Evolutionary conservation across 2,888 invertebrate species (phyloP), one percentile per base, ranked within the genome.

Genomic region (Copidosoma aretas): DNA sequence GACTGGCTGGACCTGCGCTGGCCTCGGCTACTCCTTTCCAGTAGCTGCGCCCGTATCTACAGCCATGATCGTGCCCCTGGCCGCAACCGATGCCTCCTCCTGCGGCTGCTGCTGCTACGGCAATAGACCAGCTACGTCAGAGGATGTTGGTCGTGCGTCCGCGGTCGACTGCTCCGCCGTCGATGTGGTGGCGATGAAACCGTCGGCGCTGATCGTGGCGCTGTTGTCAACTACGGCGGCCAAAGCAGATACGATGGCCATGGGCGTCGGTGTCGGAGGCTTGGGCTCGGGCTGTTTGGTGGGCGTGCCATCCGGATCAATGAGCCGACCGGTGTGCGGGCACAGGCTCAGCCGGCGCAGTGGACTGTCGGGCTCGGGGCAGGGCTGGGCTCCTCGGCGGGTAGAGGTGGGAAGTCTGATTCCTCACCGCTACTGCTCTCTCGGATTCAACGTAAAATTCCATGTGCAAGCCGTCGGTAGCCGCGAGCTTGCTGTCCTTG

Each of bases 301-400:
- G n/a, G n/a, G n/a, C n/a, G n/a, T n/a, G n/a, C n/a, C n/a, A n/a
- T n/a, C n/a, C n/a, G n/a, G 79, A n/a, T 84, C 79, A 25, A 82
- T 79, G 41, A 81, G 80, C 43, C 84, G 80, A 64, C 90, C 91
- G 1, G 90, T 90, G 19, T 88, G 83, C 1, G 91, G 91, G 78
- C 93, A 93, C 73, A 94, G 85, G 57, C 91, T 90, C 64, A 91
- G 88, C 64, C 89, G 89, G 68, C 89, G 86, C 14, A 89, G 89
- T 22, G 91, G 91, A 78, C 89, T 89, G 17, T 87, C 87, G 0
- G 88, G 88, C 72, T 85, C 84, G 17, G 88, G 84, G 41, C 41
- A 41, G 54, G 68, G 88, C 84, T 72, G 88, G 1, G 87, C 77
- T 15, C 87, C 84, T 52, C 86, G n/a, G n/a, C 86, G 65, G 85